A percentile compares a stretch with the other conserved stretches of the same genome.
These are phyloP conservation scores for Vicugna pacos DNA, from an alignment of 2,113 vertebrate genomes.

Conservation along the genomic window DNA sequence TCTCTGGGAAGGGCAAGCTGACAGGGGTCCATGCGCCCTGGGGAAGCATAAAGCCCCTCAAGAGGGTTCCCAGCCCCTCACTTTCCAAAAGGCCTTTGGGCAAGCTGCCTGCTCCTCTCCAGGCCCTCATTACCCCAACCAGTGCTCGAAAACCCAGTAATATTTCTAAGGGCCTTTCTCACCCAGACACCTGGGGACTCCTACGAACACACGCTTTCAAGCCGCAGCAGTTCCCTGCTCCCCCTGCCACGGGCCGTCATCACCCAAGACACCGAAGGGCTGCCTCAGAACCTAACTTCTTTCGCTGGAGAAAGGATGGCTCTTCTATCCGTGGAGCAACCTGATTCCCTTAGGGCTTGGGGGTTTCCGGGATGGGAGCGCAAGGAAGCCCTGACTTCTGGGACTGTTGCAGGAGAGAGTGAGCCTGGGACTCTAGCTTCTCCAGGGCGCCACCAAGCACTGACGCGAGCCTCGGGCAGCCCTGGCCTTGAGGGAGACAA, in stretches of 20 bases:
- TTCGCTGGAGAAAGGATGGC: neutral
- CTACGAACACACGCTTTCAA: neutral
- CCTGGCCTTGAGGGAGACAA: neutral
- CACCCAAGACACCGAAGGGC: neutral
- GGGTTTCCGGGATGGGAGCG: neutral
- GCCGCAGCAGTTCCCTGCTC: neutral
- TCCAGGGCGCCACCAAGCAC: neutral
- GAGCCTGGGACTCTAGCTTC: neutral
- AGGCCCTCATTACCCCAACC: neutral
- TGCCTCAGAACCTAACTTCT: neutral
- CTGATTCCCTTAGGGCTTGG: neutral
- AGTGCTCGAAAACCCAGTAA: neutral
- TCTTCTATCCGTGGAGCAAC: neutral
- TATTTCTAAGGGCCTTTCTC: neutral
- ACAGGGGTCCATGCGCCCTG: neutral
- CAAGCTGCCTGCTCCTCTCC: neutral
- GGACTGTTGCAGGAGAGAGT: neutral
- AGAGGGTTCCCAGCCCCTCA: neutral
- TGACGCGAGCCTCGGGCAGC: accelerated
- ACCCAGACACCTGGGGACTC: accelerated
- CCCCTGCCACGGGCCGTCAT: accelerated
- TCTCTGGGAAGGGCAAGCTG: neutral
- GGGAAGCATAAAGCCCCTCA: neutral
- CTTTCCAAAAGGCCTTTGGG: neutral
- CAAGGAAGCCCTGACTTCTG: neutral